A percentile compares a stretch with the other conserved stretches of the same genome.
Evolutionary conservation across 2,888 invertebrate genomes (phyloP).

Genomic region (Phragmatobia fuliginosa): DNA sequence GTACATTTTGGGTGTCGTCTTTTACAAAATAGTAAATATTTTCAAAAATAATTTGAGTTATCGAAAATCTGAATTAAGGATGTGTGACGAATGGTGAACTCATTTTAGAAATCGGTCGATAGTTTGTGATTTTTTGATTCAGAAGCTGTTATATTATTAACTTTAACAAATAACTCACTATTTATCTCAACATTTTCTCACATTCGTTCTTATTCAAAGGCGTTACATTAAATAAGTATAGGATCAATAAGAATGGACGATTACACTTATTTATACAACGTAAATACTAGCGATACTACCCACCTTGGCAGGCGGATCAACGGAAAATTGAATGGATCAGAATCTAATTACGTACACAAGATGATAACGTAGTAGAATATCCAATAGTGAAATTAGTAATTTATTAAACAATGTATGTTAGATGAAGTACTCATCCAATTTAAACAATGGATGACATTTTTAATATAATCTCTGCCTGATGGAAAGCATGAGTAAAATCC

Average conservation of each 20-base stretch:
- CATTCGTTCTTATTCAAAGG: background rate
- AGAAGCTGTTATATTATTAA: background rate
- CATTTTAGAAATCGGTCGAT: too few species aligned
- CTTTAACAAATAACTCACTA: background rate
- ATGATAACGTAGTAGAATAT: slow-evolving; percentile 2
- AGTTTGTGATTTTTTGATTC: too few species aligned
- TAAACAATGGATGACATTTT: background rate
- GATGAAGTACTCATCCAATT: background rate
- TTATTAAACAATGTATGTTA: background rate
- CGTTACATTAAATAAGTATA: background rate
- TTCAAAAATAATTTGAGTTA: too few species aligned
- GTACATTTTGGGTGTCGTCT: too few species aligned
- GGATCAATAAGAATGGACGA: background rate
- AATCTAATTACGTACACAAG: slow-evolving; percentile 46
- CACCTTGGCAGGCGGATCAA: slow-evolving; percentile 42
- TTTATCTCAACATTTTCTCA: background rate
- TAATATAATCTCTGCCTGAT: too few species aligned
- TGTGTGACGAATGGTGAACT: too few species aligned
- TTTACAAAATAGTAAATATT: too few species aligned
- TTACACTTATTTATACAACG: background rate
- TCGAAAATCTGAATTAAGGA: too few species aligned
- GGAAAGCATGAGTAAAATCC: too few species aligned
- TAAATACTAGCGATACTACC: background rate
- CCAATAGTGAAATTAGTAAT: slow-evolving; percentile 14
- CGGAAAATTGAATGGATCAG: slow-evolving; percentile 50